Conservation (phyloP, 2,888 invertebrate genomes). For the Leucophenga montana region DNA sequence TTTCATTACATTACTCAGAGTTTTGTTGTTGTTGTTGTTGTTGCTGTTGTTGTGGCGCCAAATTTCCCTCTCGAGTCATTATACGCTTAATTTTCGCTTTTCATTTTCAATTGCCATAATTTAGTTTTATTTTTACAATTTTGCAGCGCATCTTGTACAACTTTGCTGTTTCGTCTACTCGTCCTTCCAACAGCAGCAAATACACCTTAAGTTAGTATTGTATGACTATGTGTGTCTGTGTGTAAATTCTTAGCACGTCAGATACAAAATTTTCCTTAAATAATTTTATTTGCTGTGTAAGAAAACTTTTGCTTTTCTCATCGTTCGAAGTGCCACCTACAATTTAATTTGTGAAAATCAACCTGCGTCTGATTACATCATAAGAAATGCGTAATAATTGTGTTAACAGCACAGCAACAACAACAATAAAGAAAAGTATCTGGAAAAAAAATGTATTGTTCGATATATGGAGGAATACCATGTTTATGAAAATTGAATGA, state of each 20-base stretch:
- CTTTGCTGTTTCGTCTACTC: too few species aligned
- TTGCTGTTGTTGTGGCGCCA: slow-evolving; percentile 15
- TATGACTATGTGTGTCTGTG: not conserved
- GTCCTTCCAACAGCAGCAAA: too few species aligned
- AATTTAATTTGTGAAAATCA: slow-evolving; percentile 36
- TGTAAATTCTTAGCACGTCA: not conserved
- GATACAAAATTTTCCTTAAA: too few species aligned
- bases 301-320: not conserved
- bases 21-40: slow-evolving; percentile 34
- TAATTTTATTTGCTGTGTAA: not conserved
- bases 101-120: slow-evolving; percentile 70
- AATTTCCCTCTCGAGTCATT: slow-evolving; percentile 51
- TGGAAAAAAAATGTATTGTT: too few species aligned
- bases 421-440: slow-evolving; percentile 4
- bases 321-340: not conserved
- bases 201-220: not conserved
- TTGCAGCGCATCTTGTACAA: slow-evolving; percentile 31
- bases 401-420: slow-evolving; percentile 50
- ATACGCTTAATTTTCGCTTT: slow-evolving; percentile 67
- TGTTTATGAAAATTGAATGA: too few species aligned
- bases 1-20: slow-evolving; percentile 27
- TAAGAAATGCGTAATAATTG: slow-evolving; percentile 67
- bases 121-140: slow-evolving; percentile 65
- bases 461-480: too few species aligned
- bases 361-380: slow-evolving; percentile 67